Percentiles rank a stretch among this genome's conserved stretches.
Conservation (phyloP, 35 echinoderm and acorn worm species). For the Lytechinus pictus region DNA sequence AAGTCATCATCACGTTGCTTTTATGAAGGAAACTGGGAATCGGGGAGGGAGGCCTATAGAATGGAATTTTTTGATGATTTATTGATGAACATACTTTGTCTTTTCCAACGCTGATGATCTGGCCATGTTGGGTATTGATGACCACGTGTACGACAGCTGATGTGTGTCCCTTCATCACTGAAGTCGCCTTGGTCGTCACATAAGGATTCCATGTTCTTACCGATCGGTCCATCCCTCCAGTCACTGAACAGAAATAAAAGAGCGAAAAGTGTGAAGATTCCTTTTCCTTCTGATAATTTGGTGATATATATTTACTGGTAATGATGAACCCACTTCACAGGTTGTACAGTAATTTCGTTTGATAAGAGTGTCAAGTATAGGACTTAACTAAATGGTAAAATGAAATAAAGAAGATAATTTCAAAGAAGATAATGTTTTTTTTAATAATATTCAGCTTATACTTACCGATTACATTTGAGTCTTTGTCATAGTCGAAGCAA, state of each 20-base stretch:
- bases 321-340: too few species aligned
- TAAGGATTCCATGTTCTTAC: slow-evolving; percentile 91
- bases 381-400: too few species aligned
- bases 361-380: too few species aligned
- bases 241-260: slow-evolving; percentile 65
- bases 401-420: too few species aligned
- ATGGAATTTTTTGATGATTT: not conserved
- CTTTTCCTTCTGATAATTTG: too few species aligned
- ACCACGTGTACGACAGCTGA: slow-evolving; percentile 86
- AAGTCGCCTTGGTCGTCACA: slow-evolving; percentile 94
- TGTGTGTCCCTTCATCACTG: slow-evolving; percentile 97
- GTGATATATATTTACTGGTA: too few species aligned
- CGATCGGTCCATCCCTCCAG: slow-evolving; percentile 95
- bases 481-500: slow-evolving; percentile 95
- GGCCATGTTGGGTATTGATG: slow-evolving; percentile 79
- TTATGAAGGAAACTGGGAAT: too few species aligned
- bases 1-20: too few species aligned
- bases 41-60: not conserved
- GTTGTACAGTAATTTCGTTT: too few species aligned
- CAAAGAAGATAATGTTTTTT: too few species aligned
- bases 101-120: slow-evolving; percentile 96
- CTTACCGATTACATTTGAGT: slow-evolving; percentile 90
- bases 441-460: not conserved
- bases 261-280: not conserved
- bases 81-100: slow-evolving; percentile 72